These are phyloP conservation scores for Propithecus coquereli DNA, from an alignment of 2,113 vertebrate species.

Conservation along the genomic window DNA sequence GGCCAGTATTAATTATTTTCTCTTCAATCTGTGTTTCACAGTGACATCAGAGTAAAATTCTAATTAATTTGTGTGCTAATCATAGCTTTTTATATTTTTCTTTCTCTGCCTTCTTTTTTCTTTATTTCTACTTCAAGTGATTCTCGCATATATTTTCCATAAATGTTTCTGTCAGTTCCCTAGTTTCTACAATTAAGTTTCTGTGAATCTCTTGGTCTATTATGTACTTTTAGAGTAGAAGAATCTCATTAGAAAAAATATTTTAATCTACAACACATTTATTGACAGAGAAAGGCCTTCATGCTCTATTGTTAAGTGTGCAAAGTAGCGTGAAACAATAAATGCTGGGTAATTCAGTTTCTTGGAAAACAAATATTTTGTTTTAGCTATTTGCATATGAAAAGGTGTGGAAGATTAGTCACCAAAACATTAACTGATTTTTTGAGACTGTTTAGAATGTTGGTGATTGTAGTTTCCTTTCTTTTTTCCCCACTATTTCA, in stretches of 20 bases:
- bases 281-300: background rate
- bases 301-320: background rate
- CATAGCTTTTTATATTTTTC: background rate
- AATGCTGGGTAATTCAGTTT: background rate
- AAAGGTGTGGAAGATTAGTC: background rate
- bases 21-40: background rate
- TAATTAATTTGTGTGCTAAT: background rate
- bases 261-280: background rate
- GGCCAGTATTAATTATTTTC: background rate
- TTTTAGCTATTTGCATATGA: background rate
- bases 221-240: background rate
- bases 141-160: background rate
- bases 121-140: background rate
- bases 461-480: background rate
- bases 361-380: constrained; percentile 10
- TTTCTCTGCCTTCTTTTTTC: background rate
- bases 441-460: background rate
- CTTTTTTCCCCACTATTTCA: background rate
- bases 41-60: background rate
- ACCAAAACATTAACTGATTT: background rate
- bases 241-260: background rate
- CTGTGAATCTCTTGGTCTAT: background rate
- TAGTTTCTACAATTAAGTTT: background rate
- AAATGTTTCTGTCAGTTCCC: background rate
- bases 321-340: background rate